phyloP scores from a whole-genome alignment of 2,888 invertebrate species.

The Cosmia trapezina region DNA sequence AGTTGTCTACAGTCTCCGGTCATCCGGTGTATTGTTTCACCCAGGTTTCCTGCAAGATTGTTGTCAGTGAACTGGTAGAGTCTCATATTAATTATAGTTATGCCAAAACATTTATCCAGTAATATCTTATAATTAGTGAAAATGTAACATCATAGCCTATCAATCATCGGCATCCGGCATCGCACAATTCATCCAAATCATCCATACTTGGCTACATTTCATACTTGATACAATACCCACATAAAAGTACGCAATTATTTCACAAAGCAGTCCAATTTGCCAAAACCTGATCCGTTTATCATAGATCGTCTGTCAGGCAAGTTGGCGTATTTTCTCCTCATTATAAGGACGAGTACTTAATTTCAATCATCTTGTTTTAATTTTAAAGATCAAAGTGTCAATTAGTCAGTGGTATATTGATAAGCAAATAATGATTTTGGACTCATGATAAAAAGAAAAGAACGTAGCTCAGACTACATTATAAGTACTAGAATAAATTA shows the following conservation, averaged over 20 bases:
- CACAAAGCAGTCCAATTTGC: constrained; percentile 21
- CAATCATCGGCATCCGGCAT: background rate
- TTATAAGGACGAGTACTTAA: constrained; percentile 29
- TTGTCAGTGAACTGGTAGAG: background rate
- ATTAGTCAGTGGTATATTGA: constrained; percentile 40
- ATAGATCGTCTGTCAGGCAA: constrained; percentile 20
- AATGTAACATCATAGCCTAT: background rate
- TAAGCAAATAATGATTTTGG: constrained; percentile 31
- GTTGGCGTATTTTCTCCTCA: constrained; percentile 41
- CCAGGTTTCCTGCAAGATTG: constrained; percentile 12
- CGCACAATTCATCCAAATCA: background rate
- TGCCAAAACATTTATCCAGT: background rate
- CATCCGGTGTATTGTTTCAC: constrained; percentile 4
- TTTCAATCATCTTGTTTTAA: constrained; percentile 31
- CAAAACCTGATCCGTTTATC: constrained; percentile 38
- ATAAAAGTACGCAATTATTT: constrained; percentile 16
- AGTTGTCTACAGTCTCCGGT: background rate
- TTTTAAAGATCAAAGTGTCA: constrained; percentile 56
- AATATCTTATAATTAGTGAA: background rate
- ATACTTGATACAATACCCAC: background rate
- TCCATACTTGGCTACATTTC: background rate
- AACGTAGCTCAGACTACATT: background rate
- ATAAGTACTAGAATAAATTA: background rate
- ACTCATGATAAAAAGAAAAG: constrained; percentile 17
- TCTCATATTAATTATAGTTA: background rate